Base-by-base conservation (phyloP, 1,140 invertebrate genomes). In the Sycophaga agraensis region DNA sequence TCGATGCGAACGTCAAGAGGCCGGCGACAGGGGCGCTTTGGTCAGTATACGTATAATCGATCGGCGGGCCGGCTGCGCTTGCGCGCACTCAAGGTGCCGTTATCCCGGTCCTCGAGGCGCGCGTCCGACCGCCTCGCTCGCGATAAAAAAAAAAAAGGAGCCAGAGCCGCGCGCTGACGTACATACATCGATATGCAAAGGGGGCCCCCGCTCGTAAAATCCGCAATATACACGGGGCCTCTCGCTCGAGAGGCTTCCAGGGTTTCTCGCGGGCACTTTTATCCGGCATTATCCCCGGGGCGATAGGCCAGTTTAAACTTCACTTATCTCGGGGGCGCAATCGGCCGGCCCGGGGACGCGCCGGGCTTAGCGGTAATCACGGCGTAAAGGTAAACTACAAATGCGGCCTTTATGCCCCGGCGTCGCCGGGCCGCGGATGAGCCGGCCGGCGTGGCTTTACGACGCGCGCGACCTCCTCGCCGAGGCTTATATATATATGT, bases 141-240 rank as follows among this genome's bases (percentile, higher is more conserved):
- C n/a, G n/a, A n/a, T n/a, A n/a, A n/a, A n/a, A n/a, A n/a, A n/a
- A n/a, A n/a, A n/a, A n/a, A n/a, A n/a, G 28, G 28, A 31, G 28
- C 11, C 28, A 11, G 28, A 6, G 28, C 5, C 28, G 28, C 4
- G 11, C 5, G 28, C 28, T 64, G 65, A 67, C 55, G 70, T 64
- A n/a, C n/a, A n/a, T n/a, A n/a, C n/a, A 75, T 75, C 74, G 73
- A 73, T 74, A 75, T 75, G 71, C 71, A 75, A 73, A 73, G 71
- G 62, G 70, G 73, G 69, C 71, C 60, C 46, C 57, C 53, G 69
- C 66, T 75, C 73, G 71, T 75, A 75, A 75, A 75, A 66, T 67
- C 70, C 63, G 66, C 70, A 71, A 75, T 74, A 75, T 72, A 67
- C 55, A 65, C 35, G 56, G 57, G 59, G 55, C 63, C 66, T 62